These are phyloP conservation scores for Rhopalosiphum padi DNA, from an alignment of 1,140 invertebrate genomes.

Conservation along the genomic window DNA sequence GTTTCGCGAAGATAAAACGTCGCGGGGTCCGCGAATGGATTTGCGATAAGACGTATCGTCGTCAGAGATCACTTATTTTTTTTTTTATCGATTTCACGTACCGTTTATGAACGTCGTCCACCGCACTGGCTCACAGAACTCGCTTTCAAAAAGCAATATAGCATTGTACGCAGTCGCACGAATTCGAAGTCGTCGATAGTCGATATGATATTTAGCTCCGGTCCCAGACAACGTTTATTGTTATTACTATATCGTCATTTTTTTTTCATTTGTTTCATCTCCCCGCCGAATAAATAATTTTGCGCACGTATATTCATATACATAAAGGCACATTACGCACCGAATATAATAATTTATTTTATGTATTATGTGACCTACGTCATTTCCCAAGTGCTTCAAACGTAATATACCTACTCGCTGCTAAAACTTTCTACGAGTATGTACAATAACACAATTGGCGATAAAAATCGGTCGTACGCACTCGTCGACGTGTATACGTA, in stretches of 20 bases:
- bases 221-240: not conserved
- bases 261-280: not conserved
- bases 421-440: not conserved
- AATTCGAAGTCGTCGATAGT: not conserved
- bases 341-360: not conserved
- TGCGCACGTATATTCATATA: not conserved
- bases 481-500: not conserved
- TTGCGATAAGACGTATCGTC: slow-evolving; percentile 1
- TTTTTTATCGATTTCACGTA: not conserved
- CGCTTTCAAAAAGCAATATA: not conserved
- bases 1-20: not conserved
- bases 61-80: not conserved
- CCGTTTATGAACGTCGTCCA: not conserved
- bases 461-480: not conserved
- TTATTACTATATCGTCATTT: not conserved
- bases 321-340: not conserved
- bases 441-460: not conserved
- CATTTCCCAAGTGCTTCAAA: not conserved
- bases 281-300: not conserved
- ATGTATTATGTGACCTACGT: not conserved
- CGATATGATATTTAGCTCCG: not conserved
- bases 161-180: not conserved
- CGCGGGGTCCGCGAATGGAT: not conserved
- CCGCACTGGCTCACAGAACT: not conserved
- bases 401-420: too few relatives aligned